These are phyloP conservation scores for Parauchenoglanis punctatus DNA, from an alignment of 2,797 vertebrate genomes.

Conservation along the genomic window DNA sequence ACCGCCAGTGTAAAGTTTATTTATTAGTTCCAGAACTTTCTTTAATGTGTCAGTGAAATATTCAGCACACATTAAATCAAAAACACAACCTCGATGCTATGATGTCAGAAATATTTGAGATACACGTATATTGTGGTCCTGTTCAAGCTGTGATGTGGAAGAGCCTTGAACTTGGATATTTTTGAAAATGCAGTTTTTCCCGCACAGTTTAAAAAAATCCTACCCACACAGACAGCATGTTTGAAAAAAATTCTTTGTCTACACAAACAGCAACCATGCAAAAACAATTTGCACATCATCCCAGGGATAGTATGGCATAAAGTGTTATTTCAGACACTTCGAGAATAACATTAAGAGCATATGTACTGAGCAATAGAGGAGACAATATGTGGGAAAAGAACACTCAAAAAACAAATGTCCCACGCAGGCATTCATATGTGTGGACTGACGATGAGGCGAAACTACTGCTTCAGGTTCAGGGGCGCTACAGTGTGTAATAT, in stretches of 20 bases:
- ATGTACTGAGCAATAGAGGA: not conserved
- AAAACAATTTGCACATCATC: not conserved
- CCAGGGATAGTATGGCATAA: not conserved
- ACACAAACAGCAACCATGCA: not conserved
- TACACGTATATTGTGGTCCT: not conserved
- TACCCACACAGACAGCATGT: not conserved
- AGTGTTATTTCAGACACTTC: not conserved
- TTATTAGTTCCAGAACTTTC: slow-evolving; percentile 27
- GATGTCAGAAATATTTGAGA: slow-evolving; percentile 6
- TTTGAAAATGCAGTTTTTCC: not conserved
- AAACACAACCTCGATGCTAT: not conserved
- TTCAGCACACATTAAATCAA: not conserved
- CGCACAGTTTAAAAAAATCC: not conserved
- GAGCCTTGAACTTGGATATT: slow-evolving; percentile 1
- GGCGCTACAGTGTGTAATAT: not conserved
- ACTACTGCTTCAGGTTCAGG: not conserved
- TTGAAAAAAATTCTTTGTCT: not conserved
- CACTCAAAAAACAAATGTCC: not conserved
- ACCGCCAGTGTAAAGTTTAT: slow-evolving; percentile 2
- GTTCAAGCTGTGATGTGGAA: not conserved
- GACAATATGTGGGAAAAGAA: not conserved
- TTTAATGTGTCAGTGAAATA: slow-evolving; percentile 27
- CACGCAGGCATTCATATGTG: not conserved
- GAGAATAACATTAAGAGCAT: not conserved
- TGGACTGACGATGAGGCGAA: not conserved